phyloP scores from a whole-genome alignment of 2,113 vertebrate genomes.

The Planiliza haematocheilus region DNA sequence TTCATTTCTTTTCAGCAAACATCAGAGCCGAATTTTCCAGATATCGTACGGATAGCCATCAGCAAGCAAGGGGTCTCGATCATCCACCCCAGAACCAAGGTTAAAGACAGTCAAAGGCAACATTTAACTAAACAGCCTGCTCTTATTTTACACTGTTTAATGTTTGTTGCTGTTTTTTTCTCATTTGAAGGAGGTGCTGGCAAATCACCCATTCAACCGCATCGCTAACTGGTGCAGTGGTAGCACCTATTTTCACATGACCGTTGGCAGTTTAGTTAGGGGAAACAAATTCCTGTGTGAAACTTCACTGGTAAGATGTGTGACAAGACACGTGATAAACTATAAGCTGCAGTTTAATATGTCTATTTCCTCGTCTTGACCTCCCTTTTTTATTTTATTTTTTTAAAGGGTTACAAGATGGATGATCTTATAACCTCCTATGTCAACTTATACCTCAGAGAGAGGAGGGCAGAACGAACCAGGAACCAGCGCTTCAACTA shows the following conservation, averaged over 20 bases:
- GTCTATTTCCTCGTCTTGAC: not conserved
- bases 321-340: not conserved
- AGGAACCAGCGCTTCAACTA: slow-evolving; percentile 70
- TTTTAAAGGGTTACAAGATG: slow-evolving; percentile 96
- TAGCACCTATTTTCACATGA: slow-evolving; percentile 98
- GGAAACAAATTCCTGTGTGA: slow-evolving; percentile 94
- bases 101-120: slow-evolving; percentile 41
- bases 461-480: slow-evolving; percentile 77
- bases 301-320: slow-evolving; percentile 92
- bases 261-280: slow-evolving; percentile 88
- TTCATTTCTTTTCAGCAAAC: slow-evolving; percentile 87
- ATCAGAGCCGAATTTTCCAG: slow-evolving; percentile 90
- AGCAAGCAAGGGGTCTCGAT: slow-evolving; percentile 92
- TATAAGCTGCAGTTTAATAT: not conserved
- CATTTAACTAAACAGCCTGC: not conserved
- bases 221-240: slow-evolving; percentile 98
- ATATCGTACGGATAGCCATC: slow-evolving; percentile 93
- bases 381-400: slow-evolving; percentile 43
- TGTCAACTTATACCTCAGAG: slow-evolving; percentile 84
- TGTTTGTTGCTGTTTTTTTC: not conserved
- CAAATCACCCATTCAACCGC: slow-evolving; percentile 90
- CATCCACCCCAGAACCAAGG: slow-evolving; percentile 96
- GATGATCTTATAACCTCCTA: slow-evolving; percentile 97
- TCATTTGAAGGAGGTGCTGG: slow-evolving; percentile 87
- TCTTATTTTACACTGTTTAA: not conserved